Percentiles rank a stretch among this genome's conserved stretches.
Conservation (phyloP, 2,113 vertebrate genomes). For the Lota lota region DNA sequence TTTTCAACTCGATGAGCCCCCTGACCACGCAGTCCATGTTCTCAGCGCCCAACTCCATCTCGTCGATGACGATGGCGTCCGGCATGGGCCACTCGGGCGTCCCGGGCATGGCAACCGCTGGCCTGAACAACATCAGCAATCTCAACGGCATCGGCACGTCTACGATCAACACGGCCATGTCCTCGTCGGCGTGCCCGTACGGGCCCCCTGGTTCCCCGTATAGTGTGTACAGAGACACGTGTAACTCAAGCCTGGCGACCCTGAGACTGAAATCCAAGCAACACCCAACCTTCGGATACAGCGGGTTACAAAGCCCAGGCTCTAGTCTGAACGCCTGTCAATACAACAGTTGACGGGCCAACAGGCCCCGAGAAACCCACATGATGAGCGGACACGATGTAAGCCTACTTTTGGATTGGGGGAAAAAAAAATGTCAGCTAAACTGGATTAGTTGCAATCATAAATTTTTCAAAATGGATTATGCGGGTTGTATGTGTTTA, state of each 20-base stretch:
- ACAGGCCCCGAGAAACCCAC: slow-evolving; percentile 4
- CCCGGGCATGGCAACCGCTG: slow-evolving; percentile 86
- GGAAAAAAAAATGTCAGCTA: slow-evolving; percentile 60
- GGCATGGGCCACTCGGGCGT: slow-evolving; percentile 91
- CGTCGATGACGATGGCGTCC: slow-evolving; percentile 97
- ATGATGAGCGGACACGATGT: slow-evolving; percentile 33
- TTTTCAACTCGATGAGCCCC: slow-evolving; percentile 99
- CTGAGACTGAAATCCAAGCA: slow-evolving; percentile 98
- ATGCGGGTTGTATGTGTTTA: slow-evolving; percentile 87
- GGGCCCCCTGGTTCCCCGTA: slow-evolving; percentile 91
- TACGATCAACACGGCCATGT: slow-evolving; percentile 93
- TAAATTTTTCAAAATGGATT: slow-evolving; percentile 77
- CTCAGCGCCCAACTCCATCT: slow-evolving; percentile 92
- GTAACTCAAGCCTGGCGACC: slow-evolving; percentile 94
- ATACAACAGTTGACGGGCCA: slow-evolving; percentile 94
- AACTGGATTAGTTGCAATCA: slow-evolving; percentile 88
- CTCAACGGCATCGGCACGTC: slow-evolving; percentile 91
- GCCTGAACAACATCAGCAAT: slow-evolving; percentile 92
- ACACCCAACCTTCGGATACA: slow-evolving; percentile 96
- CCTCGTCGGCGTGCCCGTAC: slow-evolving; percentile 90
- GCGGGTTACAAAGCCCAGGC: slow-evolving; percentile 89
- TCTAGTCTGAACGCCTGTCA: slow-evolving; percentile 95
- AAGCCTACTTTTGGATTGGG: slow-evolving; percentile 37
- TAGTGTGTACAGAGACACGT: slow-evolving; percentile 97
- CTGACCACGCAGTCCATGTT: slow-evolving; percentile 97